Percentiles rank a stretch among this genome's conserved stretches.
Conservation (phyloP, 2,888 invertebrate species). For the Sylvicola cinctus region DNA sequence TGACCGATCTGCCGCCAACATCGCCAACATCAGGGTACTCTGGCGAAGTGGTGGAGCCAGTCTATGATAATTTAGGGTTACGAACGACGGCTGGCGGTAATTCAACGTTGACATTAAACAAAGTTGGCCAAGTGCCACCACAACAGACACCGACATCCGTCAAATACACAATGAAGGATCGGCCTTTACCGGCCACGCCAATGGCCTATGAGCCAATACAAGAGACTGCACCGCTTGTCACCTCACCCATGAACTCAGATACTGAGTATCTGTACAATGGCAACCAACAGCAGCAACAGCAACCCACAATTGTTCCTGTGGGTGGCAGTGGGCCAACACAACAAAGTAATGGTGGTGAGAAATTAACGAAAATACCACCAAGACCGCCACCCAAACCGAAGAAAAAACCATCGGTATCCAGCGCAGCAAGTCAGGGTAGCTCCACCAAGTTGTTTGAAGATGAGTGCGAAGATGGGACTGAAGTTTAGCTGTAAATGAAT, state of each 20-base stretch:
- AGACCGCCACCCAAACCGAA: constrained; percentile 69
- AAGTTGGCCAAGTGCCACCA: constrained; percentile 29
- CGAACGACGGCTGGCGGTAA: constrained; percentile 76
- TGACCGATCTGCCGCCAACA: constrained; percentile 22
- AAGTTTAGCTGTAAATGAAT: constrained; percentile 39
- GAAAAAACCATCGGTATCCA: constrained; percentile 29
- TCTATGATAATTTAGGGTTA: constrained; percentile 69
- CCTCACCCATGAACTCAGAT: constrained; percentile 11
- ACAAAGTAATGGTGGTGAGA: constrained; percentile 23
- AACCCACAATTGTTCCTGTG: constrained; percentile 2
- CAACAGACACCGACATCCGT: constrained; percentile 14
- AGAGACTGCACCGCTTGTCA: constrained; percentile 14
- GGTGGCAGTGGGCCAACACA: constrained; percentile 17
- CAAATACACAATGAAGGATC: constrained; percentile 36
- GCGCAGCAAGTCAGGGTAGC: constrained; percentile 15
- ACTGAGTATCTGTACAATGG: constrained; percentile 8
- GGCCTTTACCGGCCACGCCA: constrained; percentile 43
- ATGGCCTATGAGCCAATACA: constrained; percentile 24
- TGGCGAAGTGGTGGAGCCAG: constrained; percentile 42
- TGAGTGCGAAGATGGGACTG: constrained; percentile 75
- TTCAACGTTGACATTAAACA: constrained; percentile 56
- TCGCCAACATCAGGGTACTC: constrained; percentile 17
- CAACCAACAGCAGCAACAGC: no score
- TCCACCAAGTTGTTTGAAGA: constrained; percentile 66
- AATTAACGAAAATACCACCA: constrained; percentile 50